Evolutionary conservation across 2,797 vertebrate genomes (phyloP).

Genomic region (Typhlichthys eigenmanni): DNA sequence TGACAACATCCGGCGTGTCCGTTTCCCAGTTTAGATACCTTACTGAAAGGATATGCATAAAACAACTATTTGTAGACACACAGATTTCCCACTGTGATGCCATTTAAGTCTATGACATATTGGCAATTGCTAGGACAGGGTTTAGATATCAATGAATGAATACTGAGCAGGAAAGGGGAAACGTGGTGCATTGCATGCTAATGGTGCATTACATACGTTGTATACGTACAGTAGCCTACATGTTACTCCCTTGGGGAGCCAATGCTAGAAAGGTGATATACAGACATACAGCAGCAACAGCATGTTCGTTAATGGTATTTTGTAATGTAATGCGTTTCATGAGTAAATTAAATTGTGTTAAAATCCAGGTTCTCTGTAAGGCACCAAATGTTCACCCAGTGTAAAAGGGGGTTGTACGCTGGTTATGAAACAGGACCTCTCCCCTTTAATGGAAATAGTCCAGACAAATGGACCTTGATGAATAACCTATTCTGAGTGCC

Average conservation of each 20-base stretch:
- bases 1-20: not conserved
- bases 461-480: conserved; percentile 10
- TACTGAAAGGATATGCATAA: not conserved
- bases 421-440: conserved; percentile 16
- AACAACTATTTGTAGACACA: conserved; percentile 4
- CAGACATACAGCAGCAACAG: conserved; percentile 2
- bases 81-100: conserved; percentile 21
- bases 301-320: not conserved
- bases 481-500: conserved; percentile 36
- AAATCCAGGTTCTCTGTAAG: conserved; percentile 26
- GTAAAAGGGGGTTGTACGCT: conserved; percentile 11
- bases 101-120: conserved; percentile 42
- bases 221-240: not conserved
- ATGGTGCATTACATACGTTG: conserved; percentile 7
- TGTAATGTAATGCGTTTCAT: not conserved
- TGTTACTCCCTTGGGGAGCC: conserved; percentile 9
- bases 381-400: conserved; percentile 15
- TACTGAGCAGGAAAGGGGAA: conserved; percentile 40
- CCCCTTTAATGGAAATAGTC: not conserved
- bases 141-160: conserved; percentile 49
- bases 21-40: not conserved
- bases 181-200: conserved; percentile 13
- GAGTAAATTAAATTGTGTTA: not conserved
- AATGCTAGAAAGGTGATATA: conserved; percentile 3
- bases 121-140: conserved; percentile 31